These are phyloP conservation scores for Phrynocephalus versicolor DNA, from an alignment of 2,113 vertebrate genomes.

Conservation along the genomic window DNA sequence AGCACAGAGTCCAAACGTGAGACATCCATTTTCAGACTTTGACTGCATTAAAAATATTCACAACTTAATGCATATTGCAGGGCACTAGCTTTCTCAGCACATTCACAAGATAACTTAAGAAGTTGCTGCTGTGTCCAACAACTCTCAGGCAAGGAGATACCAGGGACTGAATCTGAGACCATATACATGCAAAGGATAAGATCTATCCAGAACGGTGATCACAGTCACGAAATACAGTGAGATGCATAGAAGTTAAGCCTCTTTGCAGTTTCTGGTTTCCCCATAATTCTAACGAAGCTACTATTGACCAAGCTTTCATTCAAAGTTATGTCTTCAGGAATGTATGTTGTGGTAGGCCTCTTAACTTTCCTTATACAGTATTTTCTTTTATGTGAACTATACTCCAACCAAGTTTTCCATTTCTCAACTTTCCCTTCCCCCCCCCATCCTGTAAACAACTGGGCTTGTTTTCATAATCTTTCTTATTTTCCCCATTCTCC, in stretches of 20 bases:
- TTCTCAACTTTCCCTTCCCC: constrained; percentile 40
- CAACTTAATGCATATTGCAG: too few relatives aligned
- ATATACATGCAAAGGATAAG: neutral
- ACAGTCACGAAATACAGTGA: neutral
- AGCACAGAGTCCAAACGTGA: too few relatives aligned
- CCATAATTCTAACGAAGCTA: neutral
- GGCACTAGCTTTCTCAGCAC: neutral
- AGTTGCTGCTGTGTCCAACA: neutral
- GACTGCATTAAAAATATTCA: too few relatives aligned
- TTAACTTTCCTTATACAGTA: neutral
- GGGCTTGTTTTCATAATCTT: constrained; percentile 47
- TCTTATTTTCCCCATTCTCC: constrained; percentile 44
- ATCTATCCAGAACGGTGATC: neutral
- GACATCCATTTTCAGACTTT: too few relatives aligned
- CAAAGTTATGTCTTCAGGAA: neutral
- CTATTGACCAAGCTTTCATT: neutral
- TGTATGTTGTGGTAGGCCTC: neutral
- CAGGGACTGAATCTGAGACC: neutral
- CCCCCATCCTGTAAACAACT: constrained; percentile 40
- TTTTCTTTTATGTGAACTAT: neutral
- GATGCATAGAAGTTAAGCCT: neutral
- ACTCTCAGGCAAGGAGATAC: neutral
- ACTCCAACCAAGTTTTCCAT: neutral
- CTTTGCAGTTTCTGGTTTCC: neutral
- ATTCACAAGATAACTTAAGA: neutral